Evolutionary conservation across 2,797 vertebrate species (phyloP).

Genomic region (Sebastes hopkinsi): DNA sequence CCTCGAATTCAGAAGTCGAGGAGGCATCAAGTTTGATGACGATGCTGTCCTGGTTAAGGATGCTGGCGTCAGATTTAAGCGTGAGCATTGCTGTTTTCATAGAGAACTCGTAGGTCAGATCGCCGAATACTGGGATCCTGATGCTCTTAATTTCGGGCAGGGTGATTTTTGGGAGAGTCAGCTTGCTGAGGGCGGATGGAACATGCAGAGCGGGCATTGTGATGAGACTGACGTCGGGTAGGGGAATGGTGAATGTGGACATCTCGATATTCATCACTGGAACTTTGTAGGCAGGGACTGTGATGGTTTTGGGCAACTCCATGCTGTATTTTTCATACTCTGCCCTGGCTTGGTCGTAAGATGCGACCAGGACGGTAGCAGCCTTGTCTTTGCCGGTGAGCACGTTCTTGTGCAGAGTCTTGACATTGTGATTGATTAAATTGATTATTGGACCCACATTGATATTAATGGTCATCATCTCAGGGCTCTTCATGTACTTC

Average conservation of each 20-base stretch:
- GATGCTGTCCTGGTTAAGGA: constrained; percentile 89
- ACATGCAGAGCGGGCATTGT: constrained; percentile 81
- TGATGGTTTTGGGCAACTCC: constrained; percentile 82
- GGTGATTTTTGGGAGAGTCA: constrained; percentile 86
- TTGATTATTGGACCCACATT: constrained; percentile 81
- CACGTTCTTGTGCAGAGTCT: constrained; percentile 76
- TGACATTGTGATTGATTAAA: constrained; percentile 78
- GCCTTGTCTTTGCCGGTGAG: constrained; percentile 76
- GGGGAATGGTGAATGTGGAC: constrained; percentile 84
- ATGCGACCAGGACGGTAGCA: constrained; percentile 76
- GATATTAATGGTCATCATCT: constrained; percentile 81
- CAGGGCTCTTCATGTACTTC: constrained; percentile 90
- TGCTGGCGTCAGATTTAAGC: constrained; percentile 83
- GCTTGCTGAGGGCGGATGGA: constrained; percentile 80
- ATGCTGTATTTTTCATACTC: constrained; percentile 84
- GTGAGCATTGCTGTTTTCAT: constrained; percentile 90
- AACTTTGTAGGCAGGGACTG: constrained; percentile 84
- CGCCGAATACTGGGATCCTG: constrained; percentile 89
- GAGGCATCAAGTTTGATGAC: constrained; percentile 83
- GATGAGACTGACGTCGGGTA: constrained; percentile 81
- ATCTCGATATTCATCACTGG: constrained; percentile 86
- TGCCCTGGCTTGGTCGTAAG: constrained; percentile 82
- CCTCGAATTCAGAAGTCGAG: constrained; percentile 83
- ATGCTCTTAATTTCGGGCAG: constrained; percentile 79
- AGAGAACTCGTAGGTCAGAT: constrained; percentile 89